A percentile compares a stretch with the other conserved stretches of the same genome.
Conservation (phyloP, 2,888 invertebrate species). For the Polydrusus pterygomalis region DNA sequence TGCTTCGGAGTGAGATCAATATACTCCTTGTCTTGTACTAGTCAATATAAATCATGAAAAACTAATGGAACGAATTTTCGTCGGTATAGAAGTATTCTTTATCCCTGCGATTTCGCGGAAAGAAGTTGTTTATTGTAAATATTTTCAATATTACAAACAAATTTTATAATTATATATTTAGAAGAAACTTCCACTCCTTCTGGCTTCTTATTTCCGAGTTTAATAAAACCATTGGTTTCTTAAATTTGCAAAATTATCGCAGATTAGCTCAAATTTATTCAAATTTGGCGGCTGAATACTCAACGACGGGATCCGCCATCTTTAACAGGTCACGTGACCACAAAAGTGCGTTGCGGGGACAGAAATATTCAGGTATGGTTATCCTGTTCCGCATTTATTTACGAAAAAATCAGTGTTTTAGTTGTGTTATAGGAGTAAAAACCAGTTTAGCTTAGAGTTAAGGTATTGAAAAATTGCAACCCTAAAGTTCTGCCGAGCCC, state of each 20-base stretch:
- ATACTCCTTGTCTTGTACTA: too few relatives aligned
- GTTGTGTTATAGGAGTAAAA: constrained; percentile 56
- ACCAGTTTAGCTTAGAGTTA: constrained; percentile 55
- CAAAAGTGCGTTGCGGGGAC: constrained; percentile 69
- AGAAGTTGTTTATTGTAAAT: background rate
- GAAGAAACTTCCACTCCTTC: background rate
- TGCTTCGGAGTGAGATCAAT: background rate
- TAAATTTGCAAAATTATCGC: background rate
- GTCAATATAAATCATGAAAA: background rate
- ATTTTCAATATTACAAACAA: background rate
- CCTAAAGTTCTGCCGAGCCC: constrained; percentile 31
- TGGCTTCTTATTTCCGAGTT: too few relatives aligned
- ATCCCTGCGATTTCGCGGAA: background rate
- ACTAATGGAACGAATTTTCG: background rate
- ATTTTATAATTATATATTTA: too few relatives aligned
- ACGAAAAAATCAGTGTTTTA: constrained; percentile 59
- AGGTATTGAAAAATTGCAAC: constrained; percentile 54
- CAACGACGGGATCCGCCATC: constrained; percentile 57
- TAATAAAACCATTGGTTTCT: too few relatives aligned
- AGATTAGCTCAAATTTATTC: background rate
- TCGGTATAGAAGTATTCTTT: constrained; percentile 18
- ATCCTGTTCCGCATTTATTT: constrained; percentile 65
- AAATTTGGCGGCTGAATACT: constrained; percentile 26
- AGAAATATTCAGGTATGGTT: constrained; percentile 70
- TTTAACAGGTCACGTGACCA: constrained; percentile 67